These are phyloP conservation scores for Aphodius granarius DNA, from an alignment of 2,888 invertebrate species.

Conservation along the genomic window DNA sequence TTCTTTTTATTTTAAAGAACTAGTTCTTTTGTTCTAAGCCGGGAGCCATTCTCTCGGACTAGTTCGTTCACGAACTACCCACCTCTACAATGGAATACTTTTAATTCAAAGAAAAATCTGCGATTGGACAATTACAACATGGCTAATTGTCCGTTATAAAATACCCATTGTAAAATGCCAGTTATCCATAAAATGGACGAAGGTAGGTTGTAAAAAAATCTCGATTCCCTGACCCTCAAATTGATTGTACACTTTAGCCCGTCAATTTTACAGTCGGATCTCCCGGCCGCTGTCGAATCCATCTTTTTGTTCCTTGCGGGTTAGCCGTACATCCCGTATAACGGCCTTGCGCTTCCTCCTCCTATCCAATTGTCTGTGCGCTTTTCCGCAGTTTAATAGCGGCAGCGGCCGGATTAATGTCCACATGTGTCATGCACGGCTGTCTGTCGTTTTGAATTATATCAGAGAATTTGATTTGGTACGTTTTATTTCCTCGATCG, in stretches of 20 bases:
- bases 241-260: background rate
- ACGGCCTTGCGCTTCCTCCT: constrained; percentile 14
- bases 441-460: background rate
- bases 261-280: background rate
- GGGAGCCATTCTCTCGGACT: no score
- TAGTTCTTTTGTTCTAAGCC: no score
- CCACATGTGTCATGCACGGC: background rate
- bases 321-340: background rate
- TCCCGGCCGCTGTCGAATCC: background rate
- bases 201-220: background rate
- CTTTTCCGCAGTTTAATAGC: constrained; percentile 18
- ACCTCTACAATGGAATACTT: no score
- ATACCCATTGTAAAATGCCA: no score
- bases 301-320: background rate
- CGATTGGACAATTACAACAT: no score
- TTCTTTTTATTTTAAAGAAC: no score
- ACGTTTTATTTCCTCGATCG: background rate
- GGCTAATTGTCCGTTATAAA: background rate
- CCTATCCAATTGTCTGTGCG: constrained; percentile 9
- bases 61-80: no score
- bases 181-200: background rate
- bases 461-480: background rate
- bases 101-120: no score
- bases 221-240: background rate
- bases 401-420: background rate